phyloP scores from a whole-genome alignment of 2,888 invertebrate genomes.

The Ophion costatus region DNA sequence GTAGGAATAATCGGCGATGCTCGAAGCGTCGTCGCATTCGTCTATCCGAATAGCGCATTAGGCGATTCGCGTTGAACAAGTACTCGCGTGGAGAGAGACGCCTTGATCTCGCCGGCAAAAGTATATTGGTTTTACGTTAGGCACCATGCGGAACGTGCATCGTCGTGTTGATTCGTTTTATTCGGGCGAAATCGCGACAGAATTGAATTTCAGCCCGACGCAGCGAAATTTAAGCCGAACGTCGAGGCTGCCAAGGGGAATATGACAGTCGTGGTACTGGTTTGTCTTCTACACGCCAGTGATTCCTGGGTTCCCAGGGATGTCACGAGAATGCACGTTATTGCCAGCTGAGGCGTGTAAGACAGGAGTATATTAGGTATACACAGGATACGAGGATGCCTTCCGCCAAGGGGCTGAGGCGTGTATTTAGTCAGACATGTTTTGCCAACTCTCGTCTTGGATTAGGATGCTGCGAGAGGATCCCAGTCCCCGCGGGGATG shows the following conservation, averaged over 20 bases:
- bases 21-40: slow-evolving; percentile 40
- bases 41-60: slow-evolving; percentile 28
- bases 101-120: slow-evolving; percentile 12
- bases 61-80: slow-evolving; percentile 29
- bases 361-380: slow-evolving; percentile 39
- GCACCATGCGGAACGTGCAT: slow-evolving; percentile 31
- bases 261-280: slow-evolving; percentile 8
- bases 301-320: background rate
- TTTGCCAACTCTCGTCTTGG: slow-evolving; percentile 53
- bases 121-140: slow-evolving; percentile 4
- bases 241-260: slow-evolving; percentile 11
- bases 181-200: slow-evolving; percentile 45
- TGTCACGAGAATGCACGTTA: background rate
- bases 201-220: slow-evolving; percentile 50
- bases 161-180: slow-evolving; percentile 31
- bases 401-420: slow-evolving; percentile 27
- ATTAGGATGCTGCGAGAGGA: slow-evolving; percentile 49
- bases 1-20: slow-evolving; percentile 60
- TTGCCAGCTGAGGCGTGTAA: slow-evolving; percentile 38
- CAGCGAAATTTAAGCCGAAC: slow-evolving; percentile 27
- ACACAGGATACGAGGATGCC: slow-evolving; percentile 34
- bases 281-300: background rate
- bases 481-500: slow-evolving; percentile 27
- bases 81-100: slow-evolving; percentile 13
- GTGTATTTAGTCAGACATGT: slow-evolving; percentile 63